Evolutionary conservation across 2,888 invertebrate genomes (phyloP).

Genomic region (Galerucella calmariensis): DNA sequence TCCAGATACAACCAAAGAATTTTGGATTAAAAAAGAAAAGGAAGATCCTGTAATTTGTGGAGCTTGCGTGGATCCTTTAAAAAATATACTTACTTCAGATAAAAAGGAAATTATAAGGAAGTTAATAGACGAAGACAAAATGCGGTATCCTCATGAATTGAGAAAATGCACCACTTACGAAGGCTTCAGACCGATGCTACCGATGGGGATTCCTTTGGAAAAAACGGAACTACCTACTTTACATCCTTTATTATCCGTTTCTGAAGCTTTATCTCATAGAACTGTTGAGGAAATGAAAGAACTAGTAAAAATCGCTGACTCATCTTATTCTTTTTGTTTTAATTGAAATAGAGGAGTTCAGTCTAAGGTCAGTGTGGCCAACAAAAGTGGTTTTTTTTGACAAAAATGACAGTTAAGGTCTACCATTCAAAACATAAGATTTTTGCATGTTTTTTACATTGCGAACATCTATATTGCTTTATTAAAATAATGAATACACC

Average conservation of each 20-base stretch:
- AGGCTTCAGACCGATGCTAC: slow-evolving; percentile 57
- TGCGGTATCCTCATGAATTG: slow-evolving; percentile 60
- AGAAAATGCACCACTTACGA: slow-evolving; percentile 57
- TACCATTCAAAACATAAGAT: no score
- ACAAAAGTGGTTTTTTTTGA: no score
- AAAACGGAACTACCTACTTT: slow-evolving; percentile 53
- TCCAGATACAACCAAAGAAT: slow-evolving; percentile 57
- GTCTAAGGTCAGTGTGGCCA: no score
- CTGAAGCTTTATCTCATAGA: slow-evolving; percentile 58
- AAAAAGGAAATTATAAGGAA: slow-evolving; percentile 55
- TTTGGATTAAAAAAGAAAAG: slow-evolving; percentile 56
- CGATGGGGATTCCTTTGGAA: slow-evolving; percentile 55
- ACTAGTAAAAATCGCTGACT: slow-evolving; percentile 16
- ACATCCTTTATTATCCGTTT: slow-evolving; percentile 58
- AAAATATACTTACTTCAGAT: slow-evolving; percentile 54
- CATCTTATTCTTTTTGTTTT: slow-evolving; percentile 4
- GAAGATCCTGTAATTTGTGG: slow-evolving; percentile 55
- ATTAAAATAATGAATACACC: no score
- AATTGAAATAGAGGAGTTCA: no score
- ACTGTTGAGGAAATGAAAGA: slow-evolving; percentile 45
- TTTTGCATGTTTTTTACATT: no score
- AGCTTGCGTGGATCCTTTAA: slow-evolving; percentile 56
- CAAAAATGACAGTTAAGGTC: no score
- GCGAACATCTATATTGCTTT: no score
- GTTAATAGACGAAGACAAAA: slow-evolving; percentile 56